Conservation (phyloP, 2,888 invertebrate genomes). For the Ennomos fuscantarius region DNA sequence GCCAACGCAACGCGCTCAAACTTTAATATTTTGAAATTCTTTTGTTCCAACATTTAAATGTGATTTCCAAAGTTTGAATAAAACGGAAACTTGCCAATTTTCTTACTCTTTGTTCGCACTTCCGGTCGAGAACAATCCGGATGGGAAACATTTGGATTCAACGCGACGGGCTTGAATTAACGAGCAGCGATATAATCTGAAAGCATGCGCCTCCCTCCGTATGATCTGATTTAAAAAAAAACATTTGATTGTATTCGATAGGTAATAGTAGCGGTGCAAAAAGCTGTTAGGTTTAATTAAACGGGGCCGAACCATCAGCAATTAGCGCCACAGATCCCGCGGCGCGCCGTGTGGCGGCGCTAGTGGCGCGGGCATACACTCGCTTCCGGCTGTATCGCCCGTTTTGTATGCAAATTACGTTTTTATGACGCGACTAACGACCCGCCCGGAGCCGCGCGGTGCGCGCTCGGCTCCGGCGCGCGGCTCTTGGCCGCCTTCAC, state of each 20-base stretch:
- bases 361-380: slow-evolving; percentile 15
- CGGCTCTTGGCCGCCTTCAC: slow-evolving; percentile 13
- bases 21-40: slow-evolving; percentile 37
- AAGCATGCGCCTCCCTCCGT: slow-evolving; percentile 12
- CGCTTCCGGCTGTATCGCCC: slow-evolving; percentile 37
- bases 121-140: slow-evolving; percentile 23
- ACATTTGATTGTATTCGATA: slow-evolving; percentile 31
- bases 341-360: neutral
- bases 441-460: slow-evolving; percentile 24
- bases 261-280: slow-evolving; percentile 32
- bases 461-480: slow-evolving; percentile 23
- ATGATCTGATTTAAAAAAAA: slow-evolving; percentile 30
- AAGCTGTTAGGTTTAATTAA: slow-evolving; percentile 44
- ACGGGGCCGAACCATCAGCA: slow-evolving; percentile 44
- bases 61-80: slow-evolving; percentile 31
- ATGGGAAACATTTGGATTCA: slow-evolving; percentile 13
- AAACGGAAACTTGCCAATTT: slow-evolving; percentile 34
- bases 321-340: slow-evolving; percentile 44
- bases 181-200: slow-evolving; percentile 17
- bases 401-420: slow-evolving; percentile 40
- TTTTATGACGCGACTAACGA: slow-evolving; percentile 38
- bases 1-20: slow-evolving; percentile 26
- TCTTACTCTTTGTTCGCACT: slow-evolving; percentile 29
- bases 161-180: slow-evolving; percentile 11
- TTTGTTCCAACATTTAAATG: slow-evolving; percentile 36